These are phyloP conservation scores for Drosophila nigritarsus DNA, from an alignment of 2,888 invertebrate genomes.

Conservation along the genomic window DNA sequence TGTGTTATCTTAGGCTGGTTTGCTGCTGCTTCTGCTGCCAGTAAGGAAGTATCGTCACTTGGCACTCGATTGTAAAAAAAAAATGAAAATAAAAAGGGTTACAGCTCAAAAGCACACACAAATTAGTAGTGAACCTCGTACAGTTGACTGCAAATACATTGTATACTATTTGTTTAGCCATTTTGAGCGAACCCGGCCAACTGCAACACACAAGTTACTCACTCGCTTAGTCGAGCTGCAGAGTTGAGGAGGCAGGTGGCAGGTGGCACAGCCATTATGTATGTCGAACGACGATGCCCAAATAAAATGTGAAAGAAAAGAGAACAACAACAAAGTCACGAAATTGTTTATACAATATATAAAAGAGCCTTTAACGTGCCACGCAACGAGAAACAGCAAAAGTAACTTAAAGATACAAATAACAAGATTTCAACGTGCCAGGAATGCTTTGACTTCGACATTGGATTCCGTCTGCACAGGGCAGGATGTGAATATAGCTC, in stretches of 20 bases:
- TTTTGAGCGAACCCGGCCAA: conserved; percentile 49
- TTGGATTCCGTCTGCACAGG: conserved; percentile 1
- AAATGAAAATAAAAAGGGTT: not conserved
- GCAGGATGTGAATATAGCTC: conserved; percentile 12
- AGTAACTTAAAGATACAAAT: conserved; percentile 78
- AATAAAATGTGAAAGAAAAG: conserved; percentile 66
- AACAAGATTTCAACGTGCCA: conserved; percentile 66
- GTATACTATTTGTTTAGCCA: conserved; percentile 60
- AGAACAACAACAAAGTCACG: conserved; percentile 73
- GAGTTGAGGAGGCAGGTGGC: conserved; percentile 5
- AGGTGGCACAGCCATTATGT: conserved; percentile 64
- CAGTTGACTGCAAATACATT: conserved; percentile 42
- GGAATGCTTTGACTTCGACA: conserved; percentile 38
- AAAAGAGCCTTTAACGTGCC: conserved; percentile 51
- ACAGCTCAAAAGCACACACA: conserved; percentile 26
- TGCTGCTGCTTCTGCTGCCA: conserved; percentile 7
- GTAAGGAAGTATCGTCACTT: conserved; percentile 13
- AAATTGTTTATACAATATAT: conserved; percentile 81
- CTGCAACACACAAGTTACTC: conserved; percentile 48
- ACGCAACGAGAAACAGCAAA: conserved; percentile 67
- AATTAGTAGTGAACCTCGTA: conserved; percentile 59
- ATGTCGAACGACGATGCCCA: conserved; percentile 58
- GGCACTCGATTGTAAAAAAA: conserved; percentile 18
- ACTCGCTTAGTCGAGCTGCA: conserved; percentile 14
- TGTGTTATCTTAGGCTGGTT: conserved; percentile 66